Evolutionary conservation across 2,888 invertebrate species (phyloP).

Genomic region (Stratiomys singularior): DNA sequence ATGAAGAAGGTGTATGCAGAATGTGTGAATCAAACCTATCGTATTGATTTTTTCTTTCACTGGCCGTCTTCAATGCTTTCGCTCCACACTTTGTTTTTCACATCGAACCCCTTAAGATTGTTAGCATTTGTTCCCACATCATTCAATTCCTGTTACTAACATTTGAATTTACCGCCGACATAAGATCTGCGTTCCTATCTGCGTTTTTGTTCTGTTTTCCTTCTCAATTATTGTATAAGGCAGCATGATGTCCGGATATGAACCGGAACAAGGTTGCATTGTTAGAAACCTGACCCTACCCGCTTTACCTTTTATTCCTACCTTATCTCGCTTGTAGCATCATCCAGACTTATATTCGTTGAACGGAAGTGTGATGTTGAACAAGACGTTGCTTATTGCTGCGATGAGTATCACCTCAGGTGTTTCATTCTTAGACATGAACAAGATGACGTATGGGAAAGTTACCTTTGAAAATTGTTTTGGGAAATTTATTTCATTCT

Average conservation of each 20-base stretch:
- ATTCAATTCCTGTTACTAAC: background rate
- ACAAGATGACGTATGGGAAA: no score
- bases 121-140: background rate
- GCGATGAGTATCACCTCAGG: background rate
- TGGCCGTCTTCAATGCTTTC: background rate
- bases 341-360: background rate
- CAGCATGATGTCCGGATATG: slow-evolving; percentile 26
- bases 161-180: background rate
- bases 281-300: slow-evolving; percentile 7
- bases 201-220: background rate
- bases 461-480: no score
- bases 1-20: background rate
- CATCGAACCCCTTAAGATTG: background rate
- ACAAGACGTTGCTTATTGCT: background rate
- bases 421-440: no score
- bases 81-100: background rate
- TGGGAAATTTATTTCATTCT: no score
- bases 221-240: background rate
- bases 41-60: background rate
- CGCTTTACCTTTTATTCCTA: background rate
- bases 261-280: slow-evolving; percentile 35
- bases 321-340: background rate
- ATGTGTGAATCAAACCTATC: background rate
- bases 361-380: slow-evolving; percentile 20
- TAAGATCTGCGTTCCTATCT: background rate